Conservation (phyloP, 2,888 invertebrate genomes). For the Rhagium mordax region DNA sequence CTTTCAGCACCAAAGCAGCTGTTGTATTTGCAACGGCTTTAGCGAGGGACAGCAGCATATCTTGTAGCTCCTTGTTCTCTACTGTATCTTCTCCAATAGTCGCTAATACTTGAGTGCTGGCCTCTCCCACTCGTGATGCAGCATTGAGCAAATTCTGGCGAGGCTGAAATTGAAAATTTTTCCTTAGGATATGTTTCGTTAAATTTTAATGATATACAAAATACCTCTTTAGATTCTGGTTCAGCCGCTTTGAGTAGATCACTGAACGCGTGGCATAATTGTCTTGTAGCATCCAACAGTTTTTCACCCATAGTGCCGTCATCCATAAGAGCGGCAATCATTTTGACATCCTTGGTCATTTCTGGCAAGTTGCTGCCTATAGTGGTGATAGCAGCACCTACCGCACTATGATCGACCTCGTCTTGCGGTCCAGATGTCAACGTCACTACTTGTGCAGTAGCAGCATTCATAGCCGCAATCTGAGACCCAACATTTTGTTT, state of each 20-base stretch:
- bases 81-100: conserved; percentile 95
- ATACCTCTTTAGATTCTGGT: conserved; percentile 87
- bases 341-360: conserved; percentile 93
- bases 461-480: conserved; percentile 99
- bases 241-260: conserved; percentile 96
- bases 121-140: conserved; percentile 97
- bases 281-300: conserved; percentile 92
- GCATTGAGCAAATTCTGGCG: conserved; percentile 95
- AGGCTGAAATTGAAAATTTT: conserved; percentile 71
- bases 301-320: conserved; percentile 87
- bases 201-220: background rate
- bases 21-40: conserved; percentile 99
- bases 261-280: conserved; percentile 93
- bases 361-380: conserved; percentile 97
- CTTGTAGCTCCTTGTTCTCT: conserved; percentile 86
- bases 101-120: conserved; percentile 92
- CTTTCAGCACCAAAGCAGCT: conserved; percentile 94
- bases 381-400: conserved; percentile 97
- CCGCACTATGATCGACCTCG: conserved; percentile 95
- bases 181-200: background rate
- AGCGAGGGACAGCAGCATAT: conserved; percentile 92
- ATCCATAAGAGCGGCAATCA: conserved; percentile 96
- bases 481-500: conserved; percentile 97
- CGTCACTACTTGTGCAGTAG: conserved; percentile 87
- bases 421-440: conserved; percentile 78